A percentile compares a stretch with the other conserved stretches of the same genome.
Conservation (phyloP, 35 echinoderm and acorn worm species). For the Ophioderma brevispina region DNA sequence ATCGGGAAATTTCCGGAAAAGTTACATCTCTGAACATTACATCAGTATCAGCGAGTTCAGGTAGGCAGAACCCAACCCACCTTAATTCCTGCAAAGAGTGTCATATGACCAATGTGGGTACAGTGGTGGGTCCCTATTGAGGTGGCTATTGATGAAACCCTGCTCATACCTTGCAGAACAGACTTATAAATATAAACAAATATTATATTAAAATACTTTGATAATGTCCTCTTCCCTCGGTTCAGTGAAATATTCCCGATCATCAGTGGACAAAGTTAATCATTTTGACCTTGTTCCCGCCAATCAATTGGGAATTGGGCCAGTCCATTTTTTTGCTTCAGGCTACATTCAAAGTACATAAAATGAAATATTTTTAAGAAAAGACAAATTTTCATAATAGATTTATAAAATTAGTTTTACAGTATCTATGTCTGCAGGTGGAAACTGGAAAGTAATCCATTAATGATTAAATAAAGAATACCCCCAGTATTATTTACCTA, state of each 20-base stretch:
- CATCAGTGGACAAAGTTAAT: constrained; percentile 36
- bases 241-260: constrained; percentile 31
- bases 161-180: constrained; percentile 33
- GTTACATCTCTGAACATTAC: too few species aligned
- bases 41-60: constrained; percentile 34
- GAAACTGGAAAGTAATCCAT: too few species aligned
- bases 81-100: constrained; percentile 42
- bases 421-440: too few species aligned
- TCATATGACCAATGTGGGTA: constrained; percentile 5
- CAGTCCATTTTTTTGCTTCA: not conserved
- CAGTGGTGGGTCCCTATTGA: not conserved
- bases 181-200: too few species aligned
- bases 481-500: too few species aligned
- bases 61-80: constrained; percentile 25
- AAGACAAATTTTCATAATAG: too few species aligned
- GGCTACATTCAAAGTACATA: not conserved
- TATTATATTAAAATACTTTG: too few species aligned
- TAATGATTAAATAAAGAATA: too few species aligned
- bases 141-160: constrained; percentile 29
- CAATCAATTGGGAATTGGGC: not conserved
- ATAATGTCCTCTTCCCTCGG: constrained; percentile 20
- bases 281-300: constrained; percentile 40
- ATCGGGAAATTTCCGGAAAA: too few species aligned
- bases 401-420: too few species aligned
- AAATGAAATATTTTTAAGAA: too few species aligned